Evolutionary conservation across 2,888 invertebrate genomes (phyloP).

Genomic region (Adelphocoris suturalis): DNA sequence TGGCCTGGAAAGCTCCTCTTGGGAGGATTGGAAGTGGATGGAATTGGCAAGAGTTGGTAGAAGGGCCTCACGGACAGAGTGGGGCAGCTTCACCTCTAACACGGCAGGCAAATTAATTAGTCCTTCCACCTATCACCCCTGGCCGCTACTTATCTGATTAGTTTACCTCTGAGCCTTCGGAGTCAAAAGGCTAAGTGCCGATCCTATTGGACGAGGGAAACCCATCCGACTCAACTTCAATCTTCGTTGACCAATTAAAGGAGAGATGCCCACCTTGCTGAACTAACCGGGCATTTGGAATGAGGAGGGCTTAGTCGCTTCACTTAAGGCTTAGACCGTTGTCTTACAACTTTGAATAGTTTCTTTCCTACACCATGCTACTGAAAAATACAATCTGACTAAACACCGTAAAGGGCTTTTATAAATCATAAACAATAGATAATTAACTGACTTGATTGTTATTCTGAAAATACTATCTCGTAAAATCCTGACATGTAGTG

Average conservation of each 20-base stretch:
- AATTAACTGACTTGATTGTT: no score
- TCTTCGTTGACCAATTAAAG: slow-evolving; percentile 47
- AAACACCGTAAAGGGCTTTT: no score
- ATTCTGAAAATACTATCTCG: no score
- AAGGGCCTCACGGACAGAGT: background rate
- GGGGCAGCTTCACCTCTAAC: slow-evolving; percentile 52
- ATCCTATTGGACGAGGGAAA: background rate
- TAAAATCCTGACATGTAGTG: no score
- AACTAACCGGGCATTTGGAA: slow-evolving; percentile 7
- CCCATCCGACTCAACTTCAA: slow-evolving; percentile 42
- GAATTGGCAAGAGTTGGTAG: slow-evolving; percentile 60
- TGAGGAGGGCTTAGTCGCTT: background rate
- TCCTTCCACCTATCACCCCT: slow-evolving; percentile 59
- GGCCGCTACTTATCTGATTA: slow-evolving; percentile 68
- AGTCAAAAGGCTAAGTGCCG: slow-evolving; percentile 58
- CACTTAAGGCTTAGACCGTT: background rate
- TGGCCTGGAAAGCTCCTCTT: slow-evolving; percentile 29
- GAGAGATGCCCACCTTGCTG: background rate
- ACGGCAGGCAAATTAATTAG: slow-evolving; percentile 67
- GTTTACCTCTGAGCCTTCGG: slow-evolving; percentile 31
- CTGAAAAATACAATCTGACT: no score
- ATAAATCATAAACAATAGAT: no score
- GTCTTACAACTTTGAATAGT: background rate
- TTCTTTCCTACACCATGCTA: no score
- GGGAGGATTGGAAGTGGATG: slow-evolving; percentile 64